Base-by-base conservation (phyloP, 1,140 invertebrate genomes). In the Cotesia chilonis region DNA sequence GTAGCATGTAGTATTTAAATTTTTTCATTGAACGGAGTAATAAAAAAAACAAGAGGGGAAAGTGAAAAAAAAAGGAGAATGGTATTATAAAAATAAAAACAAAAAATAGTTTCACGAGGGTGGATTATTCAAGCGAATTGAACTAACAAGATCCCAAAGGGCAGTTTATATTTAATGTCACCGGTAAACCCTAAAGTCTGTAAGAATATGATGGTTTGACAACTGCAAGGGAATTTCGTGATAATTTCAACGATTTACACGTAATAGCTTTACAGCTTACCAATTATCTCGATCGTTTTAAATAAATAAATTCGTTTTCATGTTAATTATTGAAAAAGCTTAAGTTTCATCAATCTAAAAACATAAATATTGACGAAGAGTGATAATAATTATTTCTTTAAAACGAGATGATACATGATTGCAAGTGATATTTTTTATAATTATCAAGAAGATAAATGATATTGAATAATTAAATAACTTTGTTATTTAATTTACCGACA, bases 81-180 rank as follows among this genome's bases (percentile, higher is more conserved):
- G 51, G 35, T 28, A 68, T 59, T 37, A 35, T 57, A 55, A 55
- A 55, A 55, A 55, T 5, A 55, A 55, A 55, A 20, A 59, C 7
- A 59, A 20, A 59, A 59, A 59, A 59, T 20, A 20, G 4, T 59
- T 71, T 71, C 38, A 65, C 69, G 69, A 71, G 75, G 77, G 78
- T 80, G 76, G 61, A 71, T 71, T 71, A 71, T 76, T 79, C 73
- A 75, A 74, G 79, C 81, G 79, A 81, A 79, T 79, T 78, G 78
- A 81, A 83, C 81, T 87, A 87, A 87, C 83, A 87, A 87, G 84
- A 74, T 87, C 85, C 84, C 85, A 71, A 64, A 81, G 84, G 85
- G 76, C 83, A 84, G 81, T 85, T 87, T 87, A 84, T 78, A 80
- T 75, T 76, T 78, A 78, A 81, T 83, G 79, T 83, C 78, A 75